Conservation (phyloP, 2,113 vertebrate genomes). For the Epinephelus cyanopodus region DNA sequence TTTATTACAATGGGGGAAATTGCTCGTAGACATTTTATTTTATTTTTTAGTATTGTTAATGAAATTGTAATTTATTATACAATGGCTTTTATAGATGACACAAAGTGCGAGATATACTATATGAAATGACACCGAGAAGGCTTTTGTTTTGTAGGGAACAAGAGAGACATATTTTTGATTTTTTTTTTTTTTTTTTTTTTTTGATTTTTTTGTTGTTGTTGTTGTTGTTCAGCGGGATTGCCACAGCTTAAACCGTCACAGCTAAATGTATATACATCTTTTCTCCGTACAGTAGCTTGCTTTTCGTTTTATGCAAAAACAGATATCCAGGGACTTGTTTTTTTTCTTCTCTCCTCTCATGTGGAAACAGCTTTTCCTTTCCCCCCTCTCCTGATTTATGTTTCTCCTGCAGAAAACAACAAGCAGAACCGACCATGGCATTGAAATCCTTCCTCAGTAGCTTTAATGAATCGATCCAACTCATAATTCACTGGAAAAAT, state of each 20-base stretch:
- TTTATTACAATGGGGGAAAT: constrained; percentile 36
- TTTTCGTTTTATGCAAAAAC: constrained; percentile 85
- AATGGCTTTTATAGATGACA: constrained; percentile 86
- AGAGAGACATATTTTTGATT: constrained; percentile 61
- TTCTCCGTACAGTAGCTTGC: constrained; percentile 86
- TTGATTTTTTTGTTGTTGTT: no score
- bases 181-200: constrained; percentile 60
- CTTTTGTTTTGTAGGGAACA: constrained; percentile 81
- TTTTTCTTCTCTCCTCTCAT: constrained; percentile 83
- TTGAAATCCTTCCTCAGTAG: constrained; percentile 90
- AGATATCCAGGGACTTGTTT: constrained; percentile 89
- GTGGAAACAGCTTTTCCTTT: constrained; percentile 88
- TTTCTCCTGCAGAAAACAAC: constrained; percentile 88
- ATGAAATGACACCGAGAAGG: constrained; percentile 86
- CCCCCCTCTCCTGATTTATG: constrained; percentile 55
- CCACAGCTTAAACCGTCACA: constrained; percentile 85
- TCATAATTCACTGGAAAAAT: constrained; percentile 78
- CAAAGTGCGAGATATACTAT: constrained; percentile 85
- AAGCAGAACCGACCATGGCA: constrained; percentile 73
- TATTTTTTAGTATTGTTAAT: constrained; percentile 75
- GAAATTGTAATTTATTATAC: constrained; percentile 90
- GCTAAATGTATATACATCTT: constrained; percentile 93
- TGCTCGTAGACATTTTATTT: constrained; percentile 52
- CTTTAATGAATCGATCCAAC: constrained; percentile 91
- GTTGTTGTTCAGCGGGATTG: constrained; percentile 84